Evolutionary conservation across 2,113 vertebrate species (phyloP).

Genomic region (Gymnocephalus cernua): DNA sequence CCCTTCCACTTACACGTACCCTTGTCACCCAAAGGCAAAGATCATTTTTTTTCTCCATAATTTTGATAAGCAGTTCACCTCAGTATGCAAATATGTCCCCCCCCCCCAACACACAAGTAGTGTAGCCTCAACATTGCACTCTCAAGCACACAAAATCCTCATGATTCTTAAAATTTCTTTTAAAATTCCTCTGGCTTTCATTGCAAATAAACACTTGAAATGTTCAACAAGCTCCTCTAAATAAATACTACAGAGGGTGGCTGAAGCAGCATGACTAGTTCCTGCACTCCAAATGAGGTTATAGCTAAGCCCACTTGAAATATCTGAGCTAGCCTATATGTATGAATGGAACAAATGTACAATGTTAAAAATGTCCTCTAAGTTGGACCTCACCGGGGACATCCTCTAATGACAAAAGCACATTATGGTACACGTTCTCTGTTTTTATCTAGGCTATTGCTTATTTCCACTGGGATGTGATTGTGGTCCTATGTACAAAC

Average conservation of each 20-base stretch:
- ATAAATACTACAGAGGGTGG: conserved; percentile 57
- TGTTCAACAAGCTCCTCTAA: conserved; percentile 77
- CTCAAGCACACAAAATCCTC: conserved; percentile 39
- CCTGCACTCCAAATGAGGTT: conserved; percentile 43
- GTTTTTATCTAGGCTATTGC: conserved; percentile 36
- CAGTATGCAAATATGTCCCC: conserved; percentile 42
- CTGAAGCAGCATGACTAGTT: conserved; percentile 15
- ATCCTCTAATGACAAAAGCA: conserved; percentile 50
- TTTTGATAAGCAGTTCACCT: conserved; percentile 60
- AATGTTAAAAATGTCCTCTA: conserved; percentile 58
- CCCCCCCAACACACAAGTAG: conserved; percentile 24
- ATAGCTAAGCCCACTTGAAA: conserved; percentile 13
- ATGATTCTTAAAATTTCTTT: neutral
- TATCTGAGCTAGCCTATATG: conserved; percentile 15
- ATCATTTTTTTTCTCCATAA: conserved; percentile 65
- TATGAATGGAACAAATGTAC: conserved; percentile 43
- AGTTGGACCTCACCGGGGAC: conserved; percentile 21
- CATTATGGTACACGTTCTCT: conserved; percentile 31
- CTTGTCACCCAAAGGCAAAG: conserved; percentile 26
- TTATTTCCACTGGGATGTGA: conserved; percentile 68
- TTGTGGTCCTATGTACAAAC: conserved; percentile 63
- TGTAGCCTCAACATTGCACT: conserved; percentile 29
- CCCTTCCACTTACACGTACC: conserved; percentile 56
- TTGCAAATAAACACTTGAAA: conserved; percentile 75
- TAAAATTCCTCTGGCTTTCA: conserved; percentile 40